Conservation (phyloP, 2,113 vertebrate species). For the Caracal caracal region DNA sequence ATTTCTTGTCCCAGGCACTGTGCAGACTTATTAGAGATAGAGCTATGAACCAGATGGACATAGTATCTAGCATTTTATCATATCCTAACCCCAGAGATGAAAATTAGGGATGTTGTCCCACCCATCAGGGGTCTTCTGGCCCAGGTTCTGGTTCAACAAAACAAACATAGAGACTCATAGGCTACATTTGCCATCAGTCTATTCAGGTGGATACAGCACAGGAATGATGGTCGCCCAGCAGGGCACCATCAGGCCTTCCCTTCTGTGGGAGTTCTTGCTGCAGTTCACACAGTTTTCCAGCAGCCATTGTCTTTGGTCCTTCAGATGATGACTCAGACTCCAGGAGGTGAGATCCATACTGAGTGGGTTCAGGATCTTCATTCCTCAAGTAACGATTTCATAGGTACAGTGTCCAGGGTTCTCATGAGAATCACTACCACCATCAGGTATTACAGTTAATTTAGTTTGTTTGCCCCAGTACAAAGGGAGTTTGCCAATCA, state of each 20-base stretch:
- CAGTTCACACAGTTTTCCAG: background rate
- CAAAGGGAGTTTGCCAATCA: background rate
- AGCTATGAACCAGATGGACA: background rate
- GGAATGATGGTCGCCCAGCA: background rate
- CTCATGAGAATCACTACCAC: background rate
- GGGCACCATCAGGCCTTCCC: background rate
- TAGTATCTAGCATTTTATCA: background rate
- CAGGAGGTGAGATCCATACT: background rate
- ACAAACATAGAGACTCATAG: background rate
- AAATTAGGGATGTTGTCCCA: background rate
- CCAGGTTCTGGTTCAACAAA: slow-evolving; percentile 14
- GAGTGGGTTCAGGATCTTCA: background rate
- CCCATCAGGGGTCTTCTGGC: background rate
- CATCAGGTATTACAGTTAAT: background rate
- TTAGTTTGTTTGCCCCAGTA: background rate
- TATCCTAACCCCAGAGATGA: slow-evolving; percentile 24
- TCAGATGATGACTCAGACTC: background rate
- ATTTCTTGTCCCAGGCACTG: background rate
- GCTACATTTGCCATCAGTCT: background rate
- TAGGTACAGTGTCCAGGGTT: background rate
- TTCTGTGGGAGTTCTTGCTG: background rate
- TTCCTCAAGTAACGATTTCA: background rate
- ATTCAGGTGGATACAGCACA: background rate
- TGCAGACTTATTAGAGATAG: background rate
- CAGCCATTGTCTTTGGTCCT: background rate